Evolutionary conservation across 2,797 vertebrate species (phyloP).

Genomic region (Novumbra hubbsi): DNA sequence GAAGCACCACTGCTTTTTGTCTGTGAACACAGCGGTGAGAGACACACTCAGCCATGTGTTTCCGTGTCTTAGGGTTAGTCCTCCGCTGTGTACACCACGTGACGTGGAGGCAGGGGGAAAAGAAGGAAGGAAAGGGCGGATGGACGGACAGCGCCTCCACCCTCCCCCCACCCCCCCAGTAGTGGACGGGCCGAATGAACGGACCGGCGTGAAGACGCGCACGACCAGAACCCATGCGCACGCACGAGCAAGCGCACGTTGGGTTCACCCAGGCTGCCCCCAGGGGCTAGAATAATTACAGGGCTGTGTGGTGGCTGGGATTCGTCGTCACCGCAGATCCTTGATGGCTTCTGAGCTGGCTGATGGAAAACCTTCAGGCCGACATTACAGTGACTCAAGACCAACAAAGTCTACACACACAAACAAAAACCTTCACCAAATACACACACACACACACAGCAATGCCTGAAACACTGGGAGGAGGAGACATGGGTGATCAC

Average conservation of each 20-base stretch:
- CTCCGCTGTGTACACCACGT: neutral
- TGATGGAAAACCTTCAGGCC: slow-evolving; percentile 59
- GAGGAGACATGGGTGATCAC: neutral
- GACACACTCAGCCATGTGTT: neutral
- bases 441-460: neutral
- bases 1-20: slow-evolving; percentile 3
- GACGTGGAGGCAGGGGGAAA: neutral
- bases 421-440: slow-evolving; percentile 3
- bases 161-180: slow-evolving; percentile 33
- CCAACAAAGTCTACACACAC: neutral
- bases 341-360: slow-evolving; percentile 44
- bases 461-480: slow-evolving; percentile 1
- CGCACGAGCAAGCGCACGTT: neutral
- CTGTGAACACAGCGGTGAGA: neutral
- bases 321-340: slow-evolving; percentile 49
- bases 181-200: slow-evolving; percentile 51
- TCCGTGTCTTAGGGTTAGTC: neutral
- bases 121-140: neutral
- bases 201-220: slow-evolving; percentile 24
- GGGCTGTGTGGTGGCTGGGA: slow-evolving; percentile 43
- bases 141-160: slow-evolving; percentile 25
- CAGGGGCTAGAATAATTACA: slow-evolving; percentile 52
- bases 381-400: slow-evolving; percentile 46
- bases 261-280: neutral
- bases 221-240: neutral